Conservation (phyloP, 2,888 invertebrate species). For the Clepsis dumicolana region DNA sequence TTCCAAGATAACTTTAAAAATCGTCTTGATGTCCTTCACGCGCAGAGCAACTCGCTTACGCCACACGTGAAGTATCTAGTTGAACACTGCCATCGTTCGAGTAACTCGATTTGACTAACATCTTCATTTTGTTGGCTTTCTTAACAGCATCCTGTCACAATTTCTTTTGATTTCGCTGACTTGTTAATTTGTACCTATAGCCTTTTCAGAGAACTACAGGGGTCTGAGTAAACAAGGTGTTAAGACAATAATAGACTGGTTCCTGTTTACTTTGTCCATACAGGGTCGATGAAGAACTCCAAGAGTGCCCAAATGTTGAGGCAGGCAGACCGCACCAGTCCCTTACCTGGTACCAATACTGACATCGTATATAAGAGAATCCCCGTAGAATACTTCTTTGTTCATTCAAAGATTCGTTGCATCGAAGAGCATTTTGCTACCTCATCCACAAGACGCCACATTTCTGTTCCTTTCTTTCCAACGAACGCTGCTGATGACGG, state of each 20-base stretch:
- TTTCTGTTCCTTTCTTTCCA: conserved; percentile 58
- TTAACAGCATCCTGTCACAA: conserved; percentile 52
- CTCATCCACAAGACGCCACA: conserved; percentile 65
- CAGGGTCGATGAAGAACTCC: conserved; percentile 89
- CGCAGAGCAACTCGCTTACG: conserved; percentile 56
- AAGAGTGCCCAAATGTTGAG: conserved; percentile 89
- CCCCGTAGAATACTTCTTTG: conserved; percentile 75
- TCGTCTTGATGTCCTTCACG: conserved; percentile 47
- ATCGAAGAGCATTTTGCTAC: conserved; percentile 67
- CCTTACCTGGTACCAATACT: conserved; percentile 85
- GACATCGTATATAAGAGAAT: conserved; percentile 72
- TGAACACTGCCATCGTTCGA: conserved; percentile 49
- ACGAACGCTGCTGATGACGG: conserved; percentile 71
- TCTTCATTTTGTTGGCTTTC: conserved; percentile 62
- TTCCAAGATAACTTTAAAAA: conserved; percentile 6
- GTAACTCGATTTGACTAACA: conserved; percentile 49
- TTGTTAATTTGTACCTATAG: conserved; percentile 48
- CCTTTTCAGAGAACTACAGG: conserved; percentile 55
- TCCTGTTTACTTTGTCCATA: conserved; percentile 83
- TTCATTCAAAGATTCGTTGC: conserved; percentile 66
- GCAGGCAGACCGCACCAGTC: conserved; percentile 88
- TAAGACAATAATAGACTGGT: conserved; percentile 70
- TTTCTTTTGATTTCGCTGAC: conserved; percentile 45
- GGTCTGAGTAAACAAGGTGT: conserved; percentile 55
- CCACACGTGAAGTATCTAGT: conserved; percentile 47